These are phyloP conservation scores for Prionailurus bengalensis DNA, from an alignment of 2,113 vertebrate species.

Conservation along the genomic window DNA sequence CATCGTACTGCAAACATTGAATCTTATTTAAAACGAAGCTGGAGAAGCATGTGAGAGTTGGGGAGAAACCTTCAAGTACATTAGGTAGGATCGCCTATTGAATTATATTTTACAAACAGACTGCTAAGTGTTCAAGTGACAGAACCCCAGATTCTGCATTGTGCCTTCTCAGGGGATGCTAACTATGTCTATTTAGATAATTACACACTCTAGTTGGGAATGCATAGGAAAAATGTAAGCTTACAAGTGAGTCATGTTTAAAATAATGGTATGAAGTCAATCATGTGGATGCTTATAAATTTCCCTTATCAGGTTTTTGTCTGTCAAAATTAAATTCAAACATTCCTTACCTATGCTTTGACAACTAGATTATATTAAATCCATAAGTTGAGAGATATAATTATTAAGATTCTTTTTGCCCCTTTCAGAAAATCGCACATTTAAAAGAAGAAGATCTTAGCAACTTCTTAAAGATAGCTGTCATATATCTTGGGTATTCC, in stretches of 20 bases:
- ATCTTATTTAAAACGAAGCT: background rate
- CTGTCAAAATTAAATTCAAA: slow-evolving; percentile 4
- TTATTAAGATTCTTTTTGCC: background rate
- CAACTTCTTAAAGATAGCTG: background rate
- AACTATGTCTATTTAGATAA: background rate
- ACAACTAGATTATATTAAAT: background rate
- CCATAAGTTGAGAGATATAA: background rate
- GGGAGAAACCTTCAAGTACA: background rate
- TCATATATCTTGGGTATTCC: background rate
- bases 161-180: background rate
- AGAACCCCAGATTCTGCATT: background rate
- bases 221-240: background rate
- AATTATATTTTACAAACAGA: background rate
- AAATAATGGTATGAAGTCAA: background rate
- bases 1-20: background rate
- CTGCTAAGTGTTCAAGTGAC: background rate
- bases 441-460: background rate
- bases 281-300: background rate
- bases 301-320: background rate
- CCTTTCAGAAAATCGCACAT: background rate
- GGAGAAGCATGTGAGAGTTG: background rate
- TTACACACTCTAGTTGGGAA: background rate
- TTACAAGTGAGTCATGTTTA: background rate
- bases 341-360: background rate
- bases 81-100: background rate